Base-by-base conservation (phyloP, 2,888 invertebrate genomes). In the Scaptomyza polygonia region DNA sequence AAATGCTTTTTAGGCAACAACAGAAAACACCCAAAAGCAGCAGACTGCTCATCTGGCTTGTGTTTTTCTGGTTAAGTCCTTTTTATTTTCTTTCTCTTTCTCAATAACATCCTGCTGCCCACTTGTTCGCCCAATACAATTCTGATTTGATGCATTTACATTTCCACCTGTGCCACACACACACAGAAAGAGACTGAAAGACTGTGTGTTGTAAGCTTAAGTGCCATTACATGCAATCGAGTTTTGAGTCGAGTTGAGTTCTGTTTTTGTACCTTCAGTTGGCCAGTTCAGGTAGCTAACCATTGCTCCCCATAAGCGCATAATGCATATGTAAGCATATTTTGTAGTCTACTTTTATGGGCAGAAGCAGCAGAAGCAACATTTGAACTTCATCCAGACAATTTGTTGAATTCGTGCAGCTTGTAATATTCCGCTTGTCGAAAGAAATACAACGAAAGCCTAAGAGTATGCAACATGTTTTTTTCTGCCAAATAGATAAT, bases 291-390 rank as follows among this genome's bases (percentile, higher is more conserved):
- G 16, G 9, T 16, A 36, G 58, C 52, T 55, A 44, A 40, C 58
- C 39, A 59, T 45, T 53, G 48, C 55, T 59, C 56, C 25, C 70
- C 70, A 80, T 80, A 79, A 84, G 86, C 72, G 77, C 75, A 86
- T 84, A 84, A 84, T 84, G 83, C 83, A 86, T 84, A 84, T 84
- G 86, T 84, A 86, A 84, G 85, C 83, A 86, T 83, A 84, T 86
- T 80, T 79, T 72, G 84, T 81, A 82, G 83, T 79, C 81, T 68
- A 68, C 83, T 85, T 82, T 85, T 82, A 79, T 74, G 77, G 83
- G 72, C 72, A 25, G n/a, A n/a, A 49, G 16, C n/a, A 51, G 52
- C 32, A 25, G 14, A 1, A 52, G 14, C 36, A 47, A 25, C 14
- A 39, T 25, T 71, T 82, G 77, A 73, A 82, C 79, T 81, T 85